Evolutionary conservation across 2,888 invertebrate species (phyloP).

Genomic region (Parascotia fuliginaria): DNA sequence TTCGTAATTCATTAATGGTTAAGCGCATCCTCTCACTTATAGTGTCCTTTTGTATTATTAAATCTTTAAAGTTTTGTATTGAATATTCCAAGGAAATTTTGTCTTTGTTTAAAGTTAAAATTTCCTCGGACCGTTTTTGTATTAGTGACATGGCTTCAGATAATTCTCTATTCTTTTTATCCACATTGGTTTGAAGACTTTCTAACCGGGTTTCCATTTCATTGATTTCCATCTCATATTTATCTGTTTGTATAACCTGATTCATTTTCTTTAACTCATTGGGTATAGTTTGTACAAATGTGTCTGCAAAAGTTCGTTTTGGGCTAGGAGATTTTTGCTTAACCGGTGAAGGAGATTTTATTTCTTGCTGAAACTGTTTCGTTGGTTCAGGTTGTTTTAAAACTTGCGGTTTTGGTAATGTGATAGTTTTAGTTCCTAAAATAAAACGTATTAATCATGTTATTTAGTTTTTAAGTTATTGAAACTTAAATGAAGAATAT

Average conservation of each 20-base stretch:
- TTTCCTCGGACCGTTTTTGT: conserved; percentile 66
- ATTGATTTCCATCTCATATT: conserved; percentile 38
- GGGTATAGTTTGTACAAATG: conserved; percentile 58
- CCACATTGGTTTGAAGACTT: conserved; percentile 48
- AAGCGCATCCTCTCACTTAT: conserved; percentile 52
- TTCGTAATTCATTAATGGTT: conserved; percentile 55
- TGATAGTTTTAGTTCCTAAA: conserved; percentile 69
- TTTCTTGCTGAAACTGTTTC: conserved; percentile 4
- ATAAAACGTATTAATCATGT: conserved; percentile 24
- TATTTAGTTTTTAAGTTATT: not conserved
- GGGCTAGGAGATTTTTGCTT: conserved; percentile 18
- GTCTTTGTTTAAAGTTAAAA: conserved; percentile 65
- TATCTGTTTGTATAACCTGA: conserved; percentile 63
- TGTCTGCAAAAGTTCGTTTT: conserved; percentile 5
- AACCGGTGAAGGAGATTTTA: conserved; percentile 13
- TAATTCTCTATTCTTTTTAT: conserved; percentile 63
- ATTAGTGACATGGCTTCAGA: conserved; percentile 62
- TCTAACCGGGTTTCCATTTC: conserved; percentile 48
- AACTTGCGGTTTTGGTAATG: conserved; percentile 62
- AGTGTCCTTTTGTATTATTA: conserved; percentile 61
- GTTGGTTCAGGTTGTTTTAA: conserved; percentile 40
- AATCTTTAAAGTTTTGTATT: conserved; percentile 59
- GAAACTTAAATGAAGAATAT: not conserved
- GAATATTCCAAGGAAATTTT: conserved; percentile 62
- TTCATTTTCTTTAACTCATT: conserved; percentile 33